Percentiles rank a stretch among this genome's conserved stretches.
These are phyloP conservation scores for Rhinophrynus dorsalis DNA, from an alignment of 2,797 vertebrate species.

Conservation along the genomic window DNA sequence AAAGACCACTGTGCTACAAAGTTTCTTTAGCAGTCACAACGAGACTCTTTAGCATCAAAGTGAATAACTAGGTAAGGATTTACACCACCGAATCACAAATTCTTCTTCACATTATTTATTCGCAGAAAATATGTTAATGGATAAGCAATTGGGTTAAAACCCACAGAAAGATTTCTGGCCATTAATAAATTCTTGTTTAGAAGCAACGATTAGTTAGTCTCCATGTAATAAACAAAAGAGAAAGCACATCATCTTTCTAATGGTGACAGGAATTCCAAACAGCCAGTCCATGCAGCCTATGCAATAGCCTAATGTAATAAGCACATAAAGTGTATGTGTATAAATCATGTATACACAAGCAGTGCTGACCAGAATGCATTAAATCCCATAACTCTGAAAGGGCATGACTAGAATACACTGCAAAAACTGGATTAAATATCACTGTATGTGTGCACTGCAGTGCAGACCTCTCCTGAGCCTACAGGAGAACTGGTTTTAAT, in stretches of 20 bases:
- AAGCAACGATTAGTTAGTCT: slow-evolving; percentile 9
- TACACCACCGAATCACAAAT: no score
- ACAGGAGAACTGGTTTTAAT: no score
- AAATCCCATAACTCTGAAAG: slow-evolving; percentile 9
- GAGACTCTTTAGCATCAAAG: no score
- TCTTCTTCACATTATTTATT: no score
- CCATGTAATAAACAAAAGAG: slow-evolving; percentile 8
- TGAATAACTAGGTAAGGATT: no score
- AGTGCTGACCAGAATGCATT: slow-evolving; percentile 32
- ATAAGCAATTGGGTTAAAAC: slow-evolving; percentile 10
- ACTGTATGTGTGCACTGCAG: not conserved
- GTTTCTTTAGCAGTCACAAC: no score
- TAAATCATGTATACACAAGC: slow-evolving; percentile 33
- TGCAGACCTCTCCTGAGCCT: no score
- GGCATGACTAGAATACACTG: slow-evolving; percentile 30
- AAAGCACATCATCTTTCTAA: not conserved
- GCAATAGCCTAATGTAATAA: slow-evolving; percentile 39
- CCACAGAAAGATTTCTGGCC: not conserved
- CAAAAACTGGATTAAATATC: not conserved
- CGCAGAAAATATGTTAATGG: not conserved
- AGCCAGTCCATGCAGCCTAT: not conserved
- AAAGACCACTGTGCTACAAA: no score
- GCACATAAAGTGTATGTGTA: slow-evolving; percentile 38
- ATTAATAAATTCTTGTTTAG: slow-evolving; percentile 1
- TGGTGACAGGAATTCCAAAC: not conserved